Conservation (phyloP, 2,797 vertebrate genomes). For the Anguilla anguilla region DNA sequence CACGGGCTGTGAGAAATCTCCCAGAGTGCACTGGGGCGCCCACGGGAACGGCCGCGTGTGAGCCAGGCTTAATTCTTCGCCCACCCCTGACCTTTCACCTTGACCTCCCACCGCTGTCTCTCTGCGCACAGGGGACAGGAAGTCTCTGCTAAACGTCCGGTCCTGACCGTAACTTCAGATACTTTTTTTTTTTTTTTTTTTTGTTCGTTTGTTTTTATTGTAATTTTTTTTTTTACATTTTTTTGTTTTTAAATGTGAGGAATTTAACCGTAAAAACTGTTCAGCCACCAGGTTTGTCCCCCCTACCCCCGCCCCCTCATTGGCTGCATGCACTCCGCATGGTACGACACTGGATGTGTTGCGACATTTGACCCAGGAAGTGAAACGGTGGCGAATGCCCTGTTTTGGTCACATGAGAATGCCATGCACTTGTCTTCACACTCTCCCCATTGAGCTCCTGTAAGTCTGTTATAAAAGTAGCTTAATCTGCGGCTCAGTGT, state of each 20-base stretch:
- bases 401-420: not conserved
- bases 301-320: not conserved
- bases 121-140: not conserved
- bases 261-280: not conserved
- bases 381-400: not conserved
- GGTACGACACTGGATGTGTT: not conserved
- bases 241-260: not conserved
- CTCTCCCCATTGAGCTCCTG: not conserved
- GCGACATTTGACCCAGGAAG: not conserved
- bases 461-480: not conserved
- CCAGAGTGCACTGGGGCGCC: not conserved
- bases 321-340: constrained; percentile 10
- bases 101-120: not conserved
- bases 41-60: not conserved
- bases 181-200: not conserved
- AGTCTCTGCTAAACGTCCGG: not conserved
- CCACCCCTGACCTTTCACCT: not conserved
- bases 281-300: not conserved
- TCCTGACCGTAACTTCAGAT: not conserved
- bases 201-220: not conserved
- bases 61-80: not conserved
- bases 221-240: not conserved
- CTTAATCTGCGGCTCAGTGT: not conserved
- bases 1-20: not conserved
- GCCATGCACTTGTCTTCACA: not conserved